Conservation (phyloP, 2,888 invertebrate species). For the Dorcus hopei region DNA sequence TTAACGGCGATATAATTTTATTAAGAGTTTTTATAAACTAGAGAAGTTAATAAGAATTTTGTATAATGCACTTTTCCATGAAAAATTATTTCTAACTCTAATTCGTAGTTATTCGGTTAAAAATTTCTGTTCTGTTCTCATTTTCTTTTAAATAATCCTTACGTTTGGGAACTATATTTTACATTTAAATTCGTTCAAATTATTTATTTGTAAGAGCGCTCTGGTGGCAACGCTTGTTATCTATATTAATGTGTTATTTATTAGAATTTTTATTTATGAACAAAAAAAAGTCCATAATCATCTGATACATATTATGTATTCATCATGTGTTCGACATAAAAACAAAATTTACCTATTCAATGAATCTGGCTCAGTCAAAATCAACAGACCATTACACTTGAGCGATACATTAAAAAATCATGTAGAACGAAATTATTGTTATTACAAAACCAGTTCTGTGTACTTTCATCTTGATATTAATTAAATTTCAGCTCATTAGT, state of each 20-base stretch:
- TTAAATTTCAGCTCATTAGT: too few species aligned
- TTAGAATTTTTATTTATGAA: too few species aligned
- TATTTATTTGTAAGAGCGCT: too few species aligned
- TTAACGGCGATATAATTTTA: constrained; percentile 26
- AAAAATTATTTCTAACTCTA: constrained; percentile 7
- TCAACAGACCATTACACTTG: too few species aligned
- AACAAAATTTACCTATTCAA: too few species aligned
- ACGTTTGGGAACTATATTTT: constrained; percentile 18
- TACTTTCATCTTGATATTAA: constrained; percentile 1
- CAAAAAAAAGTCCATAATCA: background rate
- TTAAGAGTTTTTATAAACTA: constrained; percentile 32
- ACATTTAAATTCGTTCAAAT: constrained; percentile 4
- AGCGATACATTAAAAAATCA: too few species aligned
- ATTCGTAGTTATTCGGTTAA: background rate
- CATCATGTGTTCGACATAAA: too few species aligned
- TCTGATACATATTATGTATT: constrained; percentile 5
- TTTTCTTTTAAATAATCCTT: constrained; percentile 1
- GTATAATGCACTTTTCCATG: constrained; percentile 25
- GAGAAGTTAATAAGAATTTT: constrained; percentile 23
- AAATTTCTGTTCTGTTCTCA: background rate
- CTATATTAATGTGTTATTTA: too few species aligned
- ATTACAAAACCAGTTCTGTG: constrained; percentile 2
- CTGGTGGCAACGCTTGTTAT: too few species aligned
- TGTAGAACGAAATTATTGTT: too few species aligned
- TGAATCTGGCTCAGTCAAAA: too few species aligned